Evolutionary conservation across 1,140 invertebrate genomes (phyloP), one percentile per base, ranked within the genome.

Genomic region (Oscheius sp.): DNA sequence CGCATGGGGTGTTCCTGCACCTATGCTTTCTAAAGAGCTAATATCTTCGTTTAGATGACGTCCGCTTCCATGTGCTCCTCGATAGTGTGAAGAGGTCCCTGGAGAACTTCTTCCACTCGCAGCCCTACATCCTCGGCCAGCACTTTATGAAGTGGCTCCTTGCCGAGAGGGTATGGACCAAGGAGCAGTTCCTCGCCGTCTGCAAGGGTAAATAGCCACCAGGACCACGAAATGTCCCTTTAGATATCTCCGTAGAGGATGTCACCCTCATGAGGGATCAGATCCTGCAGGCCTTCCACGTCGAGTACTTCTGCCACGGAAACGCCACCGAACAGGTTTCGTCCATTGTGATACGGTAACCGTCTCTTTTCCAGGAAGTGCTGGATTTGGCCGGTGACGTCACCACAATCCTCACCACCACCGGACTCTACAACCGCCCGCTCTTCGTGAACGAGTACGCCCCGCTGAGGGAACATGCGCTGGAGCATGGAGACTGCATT

Each of bases 101-200:
- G n/a, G n/a, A n/a, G n/a, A n/a, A n/a, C n/a, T n/a, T n/a, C n/a
- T n/a, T n/a, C n/a, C 90, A 92, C 0, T 93, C 95, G 80, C 93
- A 96, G 83, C 94, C 95, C 0, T 93, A 94, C 84, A 89, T 93
- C 82, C 94, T 96, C 85, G 91, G 92, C n/a, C 88, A 92, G 4
- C 95, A 95, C 87, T 93, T 94, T 85, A 88, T 93, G 58, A 89
- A 90, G 13, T 86, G 93, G 15, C 87, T 96, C 36, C 87, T 97
- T 69, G 89, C 90, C 0, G 93, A 97, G 84, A 87, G 91, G 77
- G 89, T 90, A 10, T 97, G 94, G 94, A 91, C 90, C 0, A 92
- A 94, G 80, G 88, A 91, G 26, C 93, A 97, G 84, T 86, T 97
- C 1, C 84, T 96, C 29, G 89, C 91, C 28, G 89, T 63, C 0